Evolutionary conservation across 2,888 invertebrate species (phyloP).

Genomic region (Serripes groenlandicus): DNA sequence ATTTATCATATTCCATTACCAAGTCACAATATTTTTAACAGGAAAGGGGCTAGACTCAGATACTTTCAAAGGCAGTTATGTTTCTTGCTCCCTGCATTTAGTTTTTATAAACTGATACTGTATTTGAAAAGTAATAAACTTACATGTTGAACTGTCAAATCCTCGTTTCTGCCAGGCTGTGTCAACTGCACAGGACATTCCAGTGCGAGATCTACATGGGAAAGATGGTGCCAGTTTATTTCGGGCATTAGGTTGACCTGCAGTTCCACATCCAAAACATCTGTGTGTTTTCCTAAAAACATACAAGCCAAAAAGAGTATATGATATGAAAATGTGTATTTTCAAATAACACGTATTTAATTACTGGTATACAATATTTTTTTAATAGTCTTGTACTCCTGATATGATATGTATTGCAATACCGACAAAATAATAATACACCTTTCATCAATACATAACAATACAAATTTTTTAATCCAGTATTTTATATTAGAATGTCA

Average conservation of each 20-base stretch:
- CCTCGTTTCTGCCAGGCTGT: conserved; percentile 36
- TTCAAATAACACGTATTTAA: too few relatives aligned
- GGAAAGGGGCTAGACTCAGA: not conserved
- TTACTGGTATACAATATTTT: too few relatives aligned
- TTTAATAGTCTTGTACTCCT: too few relatives aligned
- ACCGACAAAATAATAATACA: too few relatives aligned
- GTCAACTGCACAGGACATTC: conserved; percentile 50
- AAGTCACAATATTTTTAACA: not conserved
- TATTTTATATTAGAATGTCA: too few relatives aligned
- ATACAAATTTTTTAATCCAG: too few relatives aligned
- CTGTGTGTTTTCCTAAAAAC: too few relatives aligned
- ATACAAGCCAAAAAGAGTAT: too few relatives aligned
- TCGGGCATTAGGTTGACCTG: not conserved
- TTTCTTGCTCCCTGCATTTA: not conserved
- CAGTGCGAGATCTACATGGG: conserved; percentile 17
- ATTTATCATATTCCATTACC: not conserved
- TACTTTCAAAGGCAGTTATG: not conserved
- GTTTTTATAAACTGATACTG: not conserved
- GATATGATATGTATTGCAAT: too few relatives aligned
- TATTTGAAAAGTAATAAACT: not conserved
- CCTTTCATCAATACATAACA: too few relatives aligned
- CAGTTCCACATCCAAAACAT: too few relatives aligned
- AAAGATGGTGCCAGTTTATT: not conserved
- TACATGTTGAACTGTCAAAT: conserved; percentile 60
- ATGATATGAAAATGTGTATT: too few relatives aligned